Evolutionary conservation across 1,140 invertebrate genomes (phyloP), one percentile per base, ranked within the genome.

Genomic region (Grapholita molesta): DNA sequence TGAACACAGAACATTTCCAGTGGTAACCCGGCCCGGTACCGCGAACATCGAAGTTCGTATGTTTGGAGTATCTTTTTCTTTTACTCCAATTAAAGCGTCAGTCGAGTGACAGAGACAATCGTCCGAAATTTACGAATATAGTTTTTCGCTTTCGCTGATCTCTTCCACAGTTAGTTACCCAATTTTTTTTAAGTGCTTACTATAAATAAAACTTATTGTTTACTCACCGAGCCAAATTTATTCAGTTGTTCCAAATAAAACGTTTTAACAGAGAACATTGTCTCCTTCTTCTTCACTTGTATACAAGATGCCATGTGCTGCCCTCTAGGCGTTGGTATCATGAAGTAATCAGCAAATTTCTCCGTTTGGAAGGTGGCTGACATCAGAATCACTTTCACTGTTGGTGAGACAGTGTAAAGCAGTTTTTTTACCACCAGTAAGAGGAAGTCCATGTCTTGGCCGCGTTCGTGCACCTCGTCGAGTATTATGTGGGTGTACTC

Each of bases 401-500:
- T 89, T 1, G 92, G 89, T 0, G 95, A 95, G 75, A 96, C 96
- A 0, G 94, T 95, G 42, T 93, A 93, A n/a, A 98, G 82, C 12
- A 98, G 88, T 65, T 96, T 97, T 68, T 96, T 95, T 0, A 99
- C 93, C 11, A 99, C 92, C 15, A 99, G 93, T 6, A 99, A 83
- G 3, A 99, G 90, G 84, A 99, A 99, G 78, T 96, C 96, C 93
- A 98, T 97, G 68, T 99, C 97, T 84, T 97, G 95, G 82, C 98
- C 96, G 21, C 99, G 93, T 92, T 99, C 99, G 85, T 99, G 99
- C 18, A 99, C 96, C 89, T 99, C 97, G 90, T 98, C 98, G 6
- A 99, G 91, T 78, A 99, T 96, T 55, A 99, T 94, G 86, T 99
- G 99, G 0, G 98, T 98, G 70, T 92, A 94, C 96, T 98, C 91